Evolutionary conservation across 2,888 invertebrate genomes (phyloP), one percentile per base, ranked within the genome.

Genomic region (Cataglyphis livida): DNA sequence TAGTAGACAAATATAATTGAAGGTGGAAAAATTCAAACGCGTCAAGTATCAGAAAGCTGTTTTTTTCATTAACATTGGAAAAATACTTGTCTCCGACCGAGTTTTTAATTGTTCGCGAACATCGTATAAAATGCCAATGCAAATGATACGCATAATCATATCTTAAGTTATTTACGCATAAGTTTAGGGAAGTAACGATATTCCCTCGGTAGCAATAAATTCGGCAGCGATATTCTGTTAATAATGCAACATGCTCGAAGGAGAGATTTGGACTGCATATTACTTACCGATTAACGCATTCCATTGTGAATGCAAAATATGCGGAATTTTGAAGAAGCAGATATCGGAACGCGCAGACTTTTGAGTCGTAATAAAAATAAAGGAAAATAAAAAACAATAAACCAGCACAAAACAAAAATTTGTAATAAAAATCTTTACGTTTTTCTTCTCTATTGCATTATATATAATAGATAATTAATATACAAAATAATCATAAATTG

Each of bases 281-380:
- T 41, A 54, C 38, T 76, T n/a, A 68, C 54, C 38, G 35, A 54
- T 54, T 66, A 76, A 48, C 6, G 51, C 7, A n/a, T n/a, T 51
- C n/a, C n/a, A 51, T n/a, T 54, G 38, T 10, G 25, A n/a, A 76
- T 66, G 76, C 38, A 76, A 76, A 68, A 68, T 76, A 54, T 18
- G 7, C 12, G 38, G 41, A 1, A 68, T 54, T 54, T 68, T 76
- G 68, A 54, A n/a, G 38, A 12, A 38, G n/a, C 35, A 32, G n/a
- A 65, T 65, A 65, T 75, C 18, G 73, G 3, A 18, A n/a, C 15
- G 35, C 48, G 38, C 28, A 57, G 28, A 76, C 54, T 68, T 54
- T 51, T 41, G 76, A 76, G n/a, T 38, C 25, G 25, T 28, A 54
- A 68, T 54, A 76, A 68, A 57, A 54, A 57, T 10, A 6, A 25